Evolutionary conservation across 2,797 vertebrate genomes (phyloP), one percentile per base, ranked within the genome.

Genomic region (Pempheris klunzingeri): DNA sequence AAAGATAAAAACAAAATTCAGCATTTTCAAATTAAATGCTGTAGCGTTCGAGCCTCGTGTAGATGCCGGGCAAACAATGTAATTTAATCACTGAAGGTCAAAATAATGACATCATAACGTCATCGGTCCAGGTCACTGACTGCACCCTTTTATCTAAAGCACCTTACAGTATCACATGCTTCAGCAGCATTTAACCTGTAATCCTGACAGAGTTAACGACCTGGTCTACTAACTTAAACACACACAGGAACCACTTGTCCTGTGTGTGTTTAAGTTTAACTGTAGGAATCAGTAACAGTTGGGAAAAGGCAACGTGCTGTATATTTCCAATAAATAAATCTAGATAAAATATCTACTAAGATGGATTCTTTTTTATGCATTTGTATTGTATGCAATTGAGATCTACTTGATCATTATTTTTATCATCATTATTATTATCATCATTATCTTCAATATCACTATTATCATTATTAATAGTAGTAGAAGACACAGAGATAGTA

Each of bases 51-150:
- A 58, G 14, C 4, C n/a, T 24, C 20, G 1, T 44, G 0, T 44
- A 4, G 4, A 3, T 11, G 4, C n/a, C 26, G n/a, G 14, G 0
- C 3, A 17, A 1, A n/a, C 12, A 28, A 9, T 38, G 41, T 57
- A 18, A 77, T 64, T 39, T 7, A 52, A 47, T 44, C 36, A 44
- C 7, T 30, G 4, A 44, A 30, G 22, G 24, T 74, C 5, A 71
- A 58, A 59, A 64, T 38, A 47, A 68, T n/a, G 7, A 7, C 7
- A 67, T 36, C 12, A 32, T 32, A 24, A 50, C 54, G n/a, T 39
- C 41, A 52, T 54, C 4, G 20, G 24, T 47, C 14, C 38, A 12
- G 38, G 22, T 38, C 43, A 41, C 9, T 28, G 6, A n/a, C 10
- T 47, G 12, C 46, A 43, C 3, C 2, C 43, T 43, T 62, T 53